Base-by-base conservation (phyloP, 1,140 invertebrate species). In the Pectinophora gossypiella region DNA sequence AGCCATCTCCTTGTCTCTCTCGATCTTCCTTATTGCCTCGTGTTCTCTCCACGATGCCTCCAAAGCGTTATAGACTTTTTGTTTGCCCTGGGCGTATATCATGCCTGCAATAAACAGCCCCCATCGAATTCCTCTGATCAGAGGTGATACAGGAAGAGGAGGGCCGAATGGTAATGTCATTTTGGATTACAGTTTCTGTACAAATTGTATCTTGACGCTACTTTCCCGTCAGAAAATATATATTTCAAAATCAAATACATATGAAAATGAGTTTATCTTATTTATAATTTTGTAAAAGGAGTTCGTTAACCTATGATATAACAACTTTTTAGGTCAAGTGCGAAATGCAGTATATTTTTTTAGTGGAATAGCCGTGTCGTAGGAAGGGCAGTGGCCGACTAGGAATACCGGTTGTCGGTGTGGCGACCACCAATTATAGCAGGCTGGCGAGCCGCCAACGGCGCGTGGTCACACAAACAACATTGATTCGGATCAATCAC, bases 361-460 rank as follows among this genome's bases (percentile, higher is more conserved):
- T 73, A 70, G 53, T 44, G 64, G 57, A 69, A 71, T 76, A 51
- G 63, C 67, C 64, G 64, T 69, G 7, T 6, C 19, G 56, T 72
- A 60, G 73, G 77, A 84, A 86, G 82, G 84, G 82, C 82, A 85
- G 80, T 85, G 84, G 69, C 82, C 84, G 78, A 78, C 83, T 84
- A 85, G 87, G 74, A 88, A 85, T 85, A 82, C 59, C 69, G 60
- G 68, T 66, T 81, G 72, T 78, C 77, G 63, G 61, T 75, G 61
- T 72, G 62, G 62, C 74, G 72, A 85, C 77, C 75, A 83, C 79
- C 82, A 84, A 85, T 85, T 85, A 84, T 88, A 87, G 82, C 70
- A 66, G 73, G 67, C 75, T 88, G 85, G 85, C 80, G 49, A 23
- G 18, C 40, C 51, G 85, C 85, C 85, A 88, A 64, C 57, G 40